phyloP scores from a whole-genome alignment of 2,888 invertebrate genomes.

The Campaea margaritaria region DNA sequence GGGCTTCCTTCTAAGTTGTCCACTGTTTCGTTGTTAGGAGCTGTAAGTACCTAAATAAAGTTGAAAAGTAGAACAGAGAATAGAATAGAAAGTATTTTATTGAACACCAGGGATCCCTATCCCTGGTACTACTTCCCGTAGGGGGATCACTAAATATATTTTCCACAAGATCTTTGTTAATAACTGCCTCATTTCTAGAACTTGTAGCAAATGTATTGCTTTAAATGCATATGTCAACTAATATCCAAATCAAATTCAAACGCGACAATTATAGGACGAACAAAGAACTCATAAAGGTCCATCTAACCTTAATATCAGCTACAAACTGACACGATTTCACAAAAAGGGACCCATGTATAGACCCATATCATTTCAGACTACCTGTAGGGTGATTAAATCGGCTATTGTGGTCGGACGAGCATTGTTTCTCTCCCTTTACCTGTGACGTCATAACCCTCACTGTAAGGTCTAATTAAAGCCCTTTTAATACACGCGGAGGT shows the following conservation, averaged over 20 bases:
- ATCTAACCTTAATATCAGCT: constrained; percentile 16
- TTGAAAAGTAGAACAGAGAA: no score
- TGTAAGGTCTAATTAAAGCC: constrained; percentile 68
- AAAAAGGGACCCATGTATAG: constrained; percentile 25
- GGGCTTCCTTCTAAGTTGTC: background rate
- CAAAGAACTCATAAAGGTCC: constrained; percentile 18
- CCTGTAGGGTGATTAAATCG: constrained; percentile 59
- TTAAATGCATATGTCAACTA: background rate
- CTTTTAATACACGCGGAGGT: constrained; percentile 54
- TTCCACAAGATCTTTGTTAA: no score
- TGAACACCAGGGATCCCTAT: no score
- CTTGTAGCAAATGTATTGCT: constrained; percentile 1
- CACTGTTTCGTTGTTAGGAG: background rate
- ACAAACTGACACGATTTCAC: constrained; percentile 27
- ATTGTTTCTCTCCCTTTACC: constrained; percentile 53
- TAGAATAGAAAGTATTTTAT: no score
- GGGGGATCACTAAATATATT: no score
- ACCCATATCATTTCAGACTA: constrained; percentile 50
- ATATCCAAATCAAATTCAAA: constrained; percentile 9
- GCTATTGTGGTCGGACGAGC: constrained; percentile 57
- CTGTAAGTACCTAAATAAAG: no score
- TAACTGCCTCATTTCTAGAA: background rate
- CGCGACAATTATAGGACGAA: background rate
- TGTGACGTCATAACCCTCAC: constrained; percentile 55
- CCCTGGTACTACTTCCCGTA: no score